These are phyloP conservation scores for Pseudomyrmex gracilis DNA, from an alignment of 1,140 invertebrate species.

Conservation along the genomic window DNA sequence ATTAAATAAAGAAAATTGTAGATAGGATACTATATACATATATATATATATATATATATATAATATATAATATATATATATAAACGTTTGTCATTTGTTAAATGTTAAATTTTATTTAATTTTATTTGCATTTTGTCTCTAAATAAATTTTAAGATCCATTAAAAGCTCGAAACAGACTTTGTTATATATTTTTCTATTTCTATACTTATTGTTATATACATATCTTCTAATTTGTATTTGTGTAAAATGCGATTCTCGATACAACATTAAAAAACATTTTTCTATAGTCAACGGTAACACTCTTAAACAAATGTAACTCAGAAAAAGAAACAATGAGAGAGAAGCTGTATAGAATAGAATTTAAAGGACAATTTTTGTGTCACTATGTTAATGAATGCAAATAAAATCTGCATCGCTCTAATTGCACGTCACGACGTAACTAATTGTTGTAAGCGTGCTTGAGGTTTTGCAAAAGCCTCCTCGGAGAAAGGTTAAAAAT, in stretches of 20 bases:
- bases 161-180: too few relatives aligned
- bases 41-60: too few relatives aligned
- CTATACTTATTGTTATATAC: too few relatives aligned
- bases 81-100: too few relatives aligned
- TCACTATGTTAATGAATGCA: not conserved
- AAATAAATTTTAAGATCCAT: too few relatives aligned
- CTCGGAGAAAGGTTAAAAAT: conserved; percentile 19
- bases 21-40: too few relatives aligned
- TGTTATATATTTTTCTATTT: too few relatives aligned
- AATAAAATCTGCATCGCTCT: not conserved
- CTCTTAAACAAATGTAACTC: conserved; percentile 16
- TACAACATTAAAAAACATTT: not conserved
- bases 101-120: too few relatives aligned
- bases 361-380: conserved; percentile 27
- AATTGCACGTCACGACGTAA: not conserved
- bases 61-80: too few relatives aligned
- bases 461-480: conserved; percentile 22
- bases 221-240: too few relatives aligned
- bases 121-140: too few relatives aligned
- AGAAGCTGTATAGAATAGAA: conserved; percentile 1
- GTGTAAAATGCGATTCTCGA: not conserved
- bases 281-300: not conserved
- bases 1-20: too few relatives aligned
- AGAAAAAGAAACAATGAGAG: not conserved
- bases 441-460: not conserved